Evolutionary conservation across 2,113 vertebrate genomes (phyloP), one percentile per base, ranked within the genome.

Genomic region (Otus sunia): DNA sequence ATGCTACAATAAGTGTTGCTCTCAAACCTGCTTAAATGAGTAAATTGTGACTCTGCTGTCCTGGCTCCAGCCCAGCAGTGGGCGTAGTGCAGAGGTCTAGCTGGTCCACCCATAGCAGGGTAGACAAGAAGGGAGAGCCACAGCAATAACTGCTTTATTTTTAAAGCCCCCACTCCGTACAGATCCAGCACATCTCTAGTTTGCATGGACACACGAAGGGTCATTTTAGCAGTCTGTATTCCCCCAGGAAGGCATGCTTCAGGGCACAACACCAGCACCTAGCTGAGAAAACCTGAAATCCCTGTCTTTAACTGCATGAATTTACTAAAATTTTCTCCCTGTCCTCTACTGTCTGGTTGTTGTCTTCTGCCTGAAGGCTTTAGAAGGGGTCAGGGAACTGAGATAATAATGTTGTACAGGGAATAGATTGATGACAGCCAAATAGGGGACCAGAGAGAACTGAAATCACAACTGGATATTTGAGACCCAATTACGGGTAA

Each of bases 171-270:
- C 2, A 32, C 1, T 1, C 17, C 1, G 0, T 43, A 52, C 29
- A 84, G 60, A 89, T n/a, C 22, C 13, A 82, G 32, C 21, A 79
- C 16, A 60, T 16, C 27, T 49, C 26, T 36, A 60, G 14, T 30
- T 84, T 6, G 1, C 25, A 32, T 14, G 0, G 0, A 8, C 49
- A 15, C 21, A 13, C 17, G 85, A 45, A 39, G 3, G 9, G n/a
- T 47, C 10, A 27, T 14, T 26, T 63, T 43, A 45, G 39, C 25
- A 62, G 5, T 25, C 45, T 78, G 5, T 26, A 19, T 26, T 81
- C 32, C 52, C 60, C 32, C 7, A 67, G 20, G 20, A 63, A 59
- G 34, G 15, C 10, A 32, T 3, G 5, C 21, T 27, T 43, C 23
- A 64, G 16, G 27, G 22, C 3, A 64, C 12, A 93, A 18, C 32